Percentiles rank a stretch among this genome's conserved stretches.
Evolutionary conservation across 1,140 invertebrate genomes (phyloP).

Genomic region (Leucophenga varia): DNA sequence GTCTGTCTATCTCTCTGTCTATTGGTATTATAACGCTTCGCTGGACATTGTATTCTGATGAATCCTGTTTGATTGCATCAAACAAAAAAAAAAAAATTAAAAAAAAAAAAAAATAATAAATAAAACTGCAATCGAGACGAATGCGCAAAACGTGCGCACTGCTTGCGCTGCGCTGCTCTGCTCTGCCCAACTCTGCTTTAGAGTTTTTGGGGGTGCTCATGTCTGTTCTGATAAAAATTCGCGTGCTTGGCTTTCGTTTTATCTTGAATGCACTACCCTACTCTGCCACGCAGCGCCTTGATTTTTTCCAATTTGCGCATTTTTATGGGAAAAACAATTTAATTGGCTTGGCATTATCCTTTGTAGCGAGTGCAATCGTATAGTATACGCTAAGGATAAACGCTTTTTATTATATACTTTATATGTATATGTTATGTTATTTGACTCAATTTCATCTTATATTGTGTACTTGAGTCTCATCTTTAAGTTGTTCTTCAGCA

Average conservation of each 20-base stretch:
- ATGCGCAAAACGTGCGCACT: conserved; percentile 44
- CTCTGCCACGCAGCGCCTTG: too few species aligned
- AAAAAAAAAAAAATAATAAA: too few species aligned
- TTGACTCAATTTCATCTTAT: too few species aligned
- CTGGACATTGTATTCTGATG: conserved; percentile 41
- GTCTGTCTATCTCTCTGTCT: conserved; percentile 15
- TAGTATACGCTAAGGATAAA: too few species aligned
- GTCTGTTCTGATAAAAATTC: conserved; percentile 49
- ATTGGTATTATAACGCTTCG: conserved; percentile 50
- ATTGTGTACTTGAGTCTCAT: too few species aligned
- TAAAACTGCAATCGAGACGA: conserved; percentile 54
- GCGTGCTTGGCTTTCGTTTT: conserved; percentile 30
- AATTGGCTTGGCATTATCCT: conserved; percentile 31
- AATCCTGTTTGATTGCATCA: conserved; percentile 52
- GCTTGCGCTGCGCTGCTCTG: not conserved
- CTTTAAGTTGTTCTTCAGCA: too few species aligned
- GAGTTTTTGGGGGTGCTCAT: conserved; percentile 16
- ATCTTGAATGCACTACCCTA: too few species aligned
- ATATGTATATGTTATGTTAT: too few species aligned
- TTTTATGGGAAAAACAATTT: conserved; percentile 49
- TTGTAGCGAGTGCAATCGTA: too few species aligned
- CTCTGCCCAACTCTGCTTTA: conserved; percentile 2
- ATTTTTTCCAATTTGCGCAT: conserved; percentile 22
- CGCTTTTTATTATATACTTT: too few species aligned
- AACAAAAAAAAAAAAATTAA: too few species aligned